Evolutionary conservation across 2,888 invertebrate species (phyloP), one percentile per base, ranked within the genome.

Genomic region (Nomada hirtipes): DNA sequence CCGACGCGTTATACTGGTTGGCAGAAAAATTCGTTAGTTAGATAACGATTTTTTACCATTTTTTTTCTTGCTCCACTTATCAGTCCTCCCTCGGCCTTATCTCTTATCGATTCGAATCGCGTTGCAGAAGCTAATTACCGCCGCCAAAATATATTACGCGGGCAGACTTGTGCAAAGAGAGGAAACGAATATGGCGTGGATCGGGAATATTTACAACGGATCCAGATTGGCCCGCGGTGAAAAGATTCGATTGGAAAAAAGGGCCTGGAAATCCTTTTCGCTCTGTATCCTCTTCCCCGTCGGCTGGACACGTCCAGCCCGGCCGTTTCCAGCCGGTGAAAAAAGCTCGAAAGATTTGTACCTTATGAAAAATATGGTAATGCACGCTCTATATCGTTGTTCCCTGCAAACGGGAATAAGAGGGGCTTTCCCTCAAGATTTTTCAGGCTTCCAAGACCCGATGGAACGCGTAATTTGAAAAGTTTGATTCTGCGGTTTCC

Each of bases 361-460:
- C 85, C 86, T 86, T 89, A 89, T 89, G 87, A 88, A 83, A 88
- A 88, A 88, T 88, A 88, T 88, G 87, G 86, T 88, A 88, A 88
- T 88, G 74, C 76, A 75, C 77, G 65, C 53, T 23, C 59, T 85
- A 86, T 70, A n/a, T 18, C 55, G n/a, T 29, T 60, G 44, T 69
- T 57, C 50, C 4, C 11, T 0, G 2, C 36, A n/a, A 0, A 10
- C 50, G 26, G 23, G 36, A 20, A 0, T 13, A 18, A 18, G 47
- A 20, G 20, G n/a, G n/a, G 64, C 44, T 4, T 50, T 69, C 47
- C 61, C 26, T 18, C 11, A 20, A 80, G 67, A 71, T 75, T 71
- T 79, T 81, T 74, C n/a, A 52, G 79, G 81, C 74, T 82, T 82
- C 81, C 47, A 1, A 13, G 50, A 53, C 59, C 11, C 18, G 42